A percentile compares a stretch with the other conserved stretches of the same genome.
These are phyloP conservation scores for Aphelenchoides fujianensis DNA, from an alignment of 1,140 invertebrate species.

Conservation along the genomic window DNA sequence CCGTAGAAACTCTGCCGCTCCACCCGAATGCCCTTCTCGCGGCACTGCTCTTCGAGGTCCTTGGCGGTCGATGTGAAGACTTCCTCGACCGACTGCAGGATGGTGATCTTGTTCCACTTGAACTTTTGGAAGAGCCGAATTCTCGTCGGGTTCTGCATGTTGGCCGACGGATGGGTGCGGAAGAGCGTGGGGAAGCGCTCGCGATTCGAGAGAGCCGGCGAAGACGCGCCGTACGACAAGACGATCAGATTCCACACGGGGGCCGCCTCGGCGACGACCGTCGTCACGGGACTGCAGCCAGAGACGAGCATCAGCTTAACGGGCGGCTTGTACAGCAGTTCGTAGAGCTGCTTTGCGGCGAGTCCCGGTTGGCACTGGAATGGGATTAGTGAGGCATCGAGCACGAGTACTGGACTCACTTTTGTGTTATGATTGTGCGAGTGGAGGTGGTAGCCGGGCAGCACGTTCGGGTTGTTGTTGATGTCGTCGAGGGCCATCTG, in stretches of 20 bases:
- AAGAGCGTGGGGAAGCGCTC: conserved; percentile 95
- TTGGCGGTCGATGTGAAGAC: conserved; percentile 99
- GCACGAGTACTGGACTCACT: conserved; percentile 68
- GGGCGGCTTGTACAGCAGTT: conserved; percentile 90
- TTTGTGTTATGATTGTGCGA: conserved; percentile 95
- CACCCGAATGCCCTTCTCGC: conserved; percentile 84
- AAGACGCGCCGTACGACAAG: conserved; percentile 94
- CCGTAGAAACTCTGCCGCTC: conserved; percentile 93
- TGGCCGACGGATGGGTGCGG: conserved; percentile 96
- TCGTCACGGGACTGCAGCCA: conserved; percentile 97
- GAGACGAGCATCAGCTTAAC: conserved; percentile 86
- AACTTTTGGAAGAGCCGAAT: conserved; percentile 95
- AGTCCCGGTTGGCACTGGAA: conserved; percentile 91
- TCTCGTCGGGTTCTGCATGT: conserved; percentile 95
- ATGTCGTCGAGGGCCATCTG: conserved; percentile 91
- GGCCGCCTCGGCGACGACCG: conserved; percentile 94
- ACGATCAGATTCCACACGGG: conserved; percentile 99
- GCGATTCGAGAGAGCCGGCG: conserved; percentile 93
- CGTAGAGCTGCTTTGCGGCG: conserved; percentile 95
- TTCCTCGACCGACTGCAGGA: conserved; percentile 95
- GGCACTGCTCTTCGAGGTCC: conserved; percentile 89
- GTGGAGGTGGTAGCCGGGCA: conserved; percentile 84
- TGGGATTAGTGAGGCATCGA: not conserved
- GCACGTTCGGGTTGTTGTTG: conserved; percentile 80
- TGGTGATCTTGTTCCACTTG: conserved; percentile 91